Conservation (phyloP, 2,888 invertebrate genomes). For the Microctonus brassicae region DNA sequence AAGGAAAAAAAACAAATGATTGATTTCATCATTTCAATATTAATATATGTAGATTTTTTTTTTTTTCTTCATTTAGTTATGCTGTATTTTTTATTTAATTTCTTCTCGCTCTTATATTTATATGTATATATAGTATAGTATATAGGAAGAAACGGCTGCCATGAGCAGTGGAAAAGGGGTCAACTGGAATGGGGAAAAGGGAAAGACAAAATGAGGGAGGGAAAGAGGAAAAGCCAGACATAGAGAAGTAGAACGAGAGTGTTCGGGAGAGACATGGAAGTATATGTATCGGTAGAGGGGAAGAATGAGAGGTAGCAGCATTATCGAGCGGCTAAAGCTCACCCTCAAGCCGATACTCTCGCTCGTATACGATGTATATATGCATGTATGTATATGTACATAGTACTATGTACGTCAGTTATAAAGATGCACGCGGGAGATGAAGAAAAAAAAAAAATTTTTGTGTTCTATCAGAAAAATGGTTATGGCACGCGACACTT, state of each 20-base stretch:
- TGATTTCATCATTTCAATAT: too few relatives aligned
- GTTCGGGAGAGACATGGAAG: conserved; percentile 25
- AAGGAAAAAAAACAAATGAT: too few relatives aligned
- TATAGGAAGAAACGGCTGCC: not conserved
- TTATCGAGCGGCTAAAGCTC: conserved; percentile 58
- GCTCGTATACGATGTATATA: conserved; percentile 7
- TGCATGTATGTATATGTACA: too few relatives aligned
- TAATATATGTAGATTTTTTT: too few relatives aligned
- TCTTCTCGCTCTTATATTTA: too few relatives aligned
- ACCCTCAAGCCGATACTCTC: conserved; percentile 16
- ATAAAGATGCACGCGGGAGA: not conserved
- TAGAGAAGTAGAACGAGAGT: conserved; percentile 34
- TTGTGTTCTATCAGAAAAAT: not conserved
- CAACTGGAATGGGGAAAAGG: conserved; percentile 25
- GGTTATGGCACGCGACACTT: not conserved
- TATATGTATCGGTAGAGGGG: conserved; percentile 41
- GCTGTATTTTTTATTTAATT: too few relatives aligned
- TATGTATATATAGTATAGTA: too few relatives aligned
- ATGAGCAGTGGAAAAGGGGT: conserved; percentile 30
- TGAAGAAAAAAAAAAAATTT: not conserved
- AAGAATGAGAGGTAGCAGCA: conserved; percentile 49
- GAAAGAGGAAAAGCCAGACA: conserved; percentile 27
- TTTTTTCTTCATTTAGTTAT: too few relatives aligned
- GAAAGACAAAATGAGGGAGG: conserved; percentile 31
- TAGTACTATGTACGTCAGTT: not conserved